Evolutionary conservation across 2,888 invertebrate species (phyloP).

Genomic region (Diaprepes abbreviatus): DNA sequence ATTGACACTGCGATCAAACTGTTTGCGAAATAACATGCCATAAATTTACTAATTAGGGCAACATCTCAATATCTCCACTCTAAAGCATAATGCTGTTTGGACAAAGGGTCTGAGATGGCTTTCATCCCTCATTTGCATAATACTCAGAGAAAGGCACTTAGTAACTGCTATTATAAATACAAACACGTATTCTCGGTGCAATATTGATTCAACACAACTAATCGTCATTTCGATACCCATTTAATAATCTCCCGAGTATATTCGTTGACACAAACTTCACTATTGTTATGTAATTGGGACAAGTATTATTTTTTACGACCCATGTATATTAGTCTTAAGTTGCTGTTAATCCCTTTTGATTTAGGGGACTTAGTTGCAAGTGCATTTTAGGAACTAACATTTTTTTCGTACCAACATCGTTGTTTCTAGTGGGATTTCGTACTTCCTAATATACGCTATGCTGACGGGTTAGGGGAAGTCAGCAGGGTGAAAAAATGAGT

Average conservation of each 20-base stretch:
- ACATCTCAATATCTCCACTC: conserved; percentile 59
- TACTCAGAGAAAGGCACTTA: conserved; percentile 63
- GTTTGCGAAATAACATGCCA: conserved; percentile 67
- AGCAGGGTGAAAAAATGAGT: no score
- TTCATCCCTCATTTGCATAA: conserved; percentile 65
- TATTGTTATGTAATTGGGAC: conserved; percentile 42
- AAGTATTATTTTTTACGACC: conserved; percentile 38
- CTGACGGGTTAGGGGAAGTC: no score
- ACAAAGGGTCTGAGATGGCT: conserved; percentile 64
- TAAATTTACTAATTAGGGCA: conserved; percentile 68
- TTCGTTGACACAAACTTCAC: conserved; percentile 38
- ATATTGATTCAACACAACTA: conserved; percentile 57
- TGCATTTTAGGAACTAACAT: neutral
- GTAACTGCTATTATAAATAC: conserved; percentile 62
- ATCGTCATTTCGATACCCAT: conserved; percentile 53
- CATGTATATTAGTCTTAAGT: conserved; percentile 20
- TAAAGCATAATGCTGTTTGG: conserved; percentile 65
- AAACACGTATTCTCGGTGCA: conserved; percentile 58
- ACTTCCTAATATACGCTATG: no score
- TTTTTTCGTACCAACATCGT: neutral
- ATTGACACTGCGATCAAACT: conserved; percentile 66
- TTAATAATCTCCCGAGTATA: conserved; percentile 48
- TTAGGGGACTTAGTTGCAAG: conserved; percentile 15
- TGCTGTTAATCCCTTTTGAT: conserved; percentile 13
- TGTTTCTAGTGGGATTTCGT: no score